Evolutionary conservation across 1,140 invertebrate genomes (phyloP).

Genomic region (Drosophila kurseongensis): DNA sequence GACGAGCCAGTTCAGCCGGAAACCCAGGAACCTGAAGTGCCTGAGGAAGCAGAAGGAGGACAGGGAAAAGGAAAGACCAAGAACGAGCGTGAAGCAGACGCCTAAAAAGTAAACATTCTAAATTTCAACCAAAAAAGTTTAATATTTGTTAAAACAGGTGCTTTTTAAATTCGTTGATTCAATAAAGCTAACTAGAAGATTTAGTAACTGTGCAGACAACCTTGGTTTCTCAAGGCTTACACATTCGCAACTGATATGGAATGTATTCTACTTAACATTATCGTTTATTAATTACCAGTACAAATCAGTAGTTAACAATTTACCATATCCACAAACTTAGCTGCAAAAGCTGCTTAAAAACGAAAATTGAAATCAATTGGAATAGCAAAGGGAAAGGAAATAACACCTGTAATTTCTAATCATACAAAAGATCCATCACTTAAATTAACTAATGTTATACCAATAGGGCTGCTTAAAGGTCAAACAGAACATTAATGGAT

Average conservation of each 20-base stretch:
- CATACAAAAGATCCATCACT: background rate
- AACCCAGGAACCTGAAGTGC: background rate
- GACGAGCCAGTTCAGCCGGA: background rate
- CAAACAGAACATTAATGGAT: background rate
- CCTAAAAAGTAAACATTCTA: background rate
- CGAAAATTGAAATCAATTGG: too few relatives aligned
- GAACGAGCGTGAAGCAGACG: background rate
- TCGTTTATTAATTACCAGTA: too few relatives aligned
- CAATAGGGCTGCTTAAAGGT: background rate
- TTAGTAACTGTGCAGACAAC: background rate
- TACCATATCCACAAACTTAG: too few relatives aligned
- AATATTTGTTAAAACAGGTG: background rate
- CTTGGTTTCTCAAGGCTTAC: background rate
- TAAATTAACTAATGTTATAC: background rate
- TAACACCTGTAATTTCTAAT: background rate
- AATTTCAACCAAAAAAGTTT: background rate
- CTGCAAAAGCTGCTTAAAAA: too few relatives aligned
- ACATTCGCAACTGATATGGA: background rate
- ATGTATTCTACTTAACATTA: background rate
- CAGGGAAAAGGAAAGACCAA: background rate
- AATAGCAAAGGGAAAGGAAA: background rate
- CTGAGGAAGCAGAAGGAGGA: background rate
- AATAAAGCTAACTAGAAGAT: background rate
- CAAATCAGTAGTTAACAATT: too few relatives aligned
- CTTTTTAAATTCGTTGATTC: background rate